phyloP scores from a whole-genome alignment of 2,113 vertebrate species.

The Macaca nemestrina region DNA sequence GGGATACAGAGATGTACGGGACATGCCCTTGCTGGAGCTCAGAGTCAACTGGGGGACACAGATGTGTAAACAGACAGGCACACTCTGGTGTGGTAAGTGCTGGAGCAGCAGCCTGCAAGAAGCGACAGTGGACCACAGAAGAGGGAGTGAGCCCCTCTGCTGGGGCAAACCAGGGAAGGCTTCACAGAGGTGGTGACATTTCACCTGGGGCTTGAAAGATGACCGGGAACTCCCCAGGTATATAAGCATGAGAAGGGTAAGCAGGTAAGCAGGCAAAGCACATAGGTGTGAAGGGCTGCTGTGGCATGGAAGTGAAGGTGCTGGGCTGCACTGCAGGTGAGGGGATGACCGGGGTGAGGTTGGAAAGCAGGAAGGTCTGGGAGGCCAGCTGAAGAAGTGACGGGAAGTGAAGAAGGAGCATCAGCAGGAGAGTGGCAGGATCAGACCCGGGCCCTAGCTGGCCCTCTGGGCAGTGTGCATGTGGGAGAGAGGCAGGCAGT shows the following conservation, averaged over 20 bases:
- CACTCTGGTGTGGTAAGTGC: not conserved
- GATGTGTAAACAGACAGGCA: not conserved
- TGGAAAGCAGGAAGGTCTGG: not conserved
- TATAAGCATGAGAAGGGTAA: not conserved
- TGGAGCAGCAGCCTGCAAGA: not conserved
- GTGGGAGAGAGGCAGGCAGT: too few species aligned
- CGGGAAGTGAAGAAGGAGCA: not conserved
- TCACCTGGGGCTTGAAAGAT: not conserved
- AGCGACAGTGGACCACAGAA: not conserved
- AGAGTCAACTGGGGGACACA: not conserved
- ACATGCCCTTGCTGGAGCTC: not conserved
- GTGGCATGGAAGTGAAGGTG: not conserved
- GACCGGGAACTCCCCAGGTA: not conserved
- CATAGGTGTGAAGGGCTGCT: not conserved
- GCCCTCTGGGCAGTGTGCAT: not conserved
- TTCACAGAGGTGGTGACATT: not conserved
- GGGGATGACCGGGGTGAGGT: not conserved
- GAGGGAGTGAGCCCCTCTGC: not conserved
- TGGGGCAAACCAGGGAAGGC: not conserved
- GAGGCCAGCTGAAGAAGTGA: not conserved
- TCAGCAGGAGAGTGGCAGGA: not conserved
- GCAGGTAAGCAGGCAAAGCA: not conserved
- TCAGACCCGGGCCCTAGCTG: not conserved
- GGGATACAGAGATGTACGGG: not conserved
- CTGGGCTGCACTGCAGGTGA: not conserved